Evolutionary conservation across 2,797 vertebrate genomes (phyloP), one percentile per base, ranked within the genome.

Genomic region (Lagodon rhomboides): DNA sequence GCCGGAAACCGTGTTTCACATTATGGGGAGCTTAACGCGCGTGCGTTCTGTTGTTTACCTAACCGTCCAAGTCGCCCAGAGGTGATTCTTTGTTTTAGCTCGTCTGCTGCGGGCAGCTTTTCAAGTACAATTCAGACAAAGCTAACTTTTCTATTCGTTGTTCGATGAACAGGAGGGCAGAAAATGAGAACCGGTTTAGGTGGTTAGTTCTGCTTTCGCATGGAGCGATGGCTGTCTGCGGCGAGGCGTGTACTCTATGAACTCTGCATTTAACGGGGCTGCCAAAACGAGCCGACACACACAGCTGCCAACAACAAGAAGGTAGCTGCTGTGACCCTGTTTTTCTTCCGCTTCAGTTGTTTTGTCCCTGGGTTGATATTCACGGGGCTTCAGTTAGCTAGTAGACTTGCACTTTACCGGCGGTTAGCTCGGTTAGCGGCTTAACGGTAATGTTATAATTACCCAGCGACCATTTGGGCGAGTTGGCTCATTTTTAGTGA

Each of bases 41-140:
- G 0, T 2, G 43, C 11, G 13, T 1, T 4, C 1, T 23, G 12
- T 18, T 27, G 25, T 69, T 66, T 46, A 5, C 12, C 18, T n/a
- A 64, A 10, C 5, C 43, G 2, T 6, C 0, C 0, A 16, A 53
- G 2, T 6, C 13, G 18, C 7, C 0, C 17, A 34, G 1, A 2
- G 11, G 12, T 0, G 4, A 4, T 0, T 3, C 1, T 65, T 74
- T 62, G 51, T 73, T 1, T 3, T 0, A 30, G 0, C 12, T 5
- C 0, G 0, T 15, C 0, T 0, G 0, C 18, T 0, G 12, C 0
- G 16, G 13, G 0, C 1, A 1, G 18, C 8, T 18, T 3, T 18
- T 16, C 1, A 16, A 12, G 0, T 0, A 53, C 4, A 3, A 3
- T 13, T 3, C 3, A 25, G 11, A 0, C 18, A 3, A 23, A 16